Percentiles rank a stretch among this genome's conserved stretches.
Evolutionary conservation across 2,888 invertebrate species (phyloP).

Genomic region (Tachina lurida): DNA sequence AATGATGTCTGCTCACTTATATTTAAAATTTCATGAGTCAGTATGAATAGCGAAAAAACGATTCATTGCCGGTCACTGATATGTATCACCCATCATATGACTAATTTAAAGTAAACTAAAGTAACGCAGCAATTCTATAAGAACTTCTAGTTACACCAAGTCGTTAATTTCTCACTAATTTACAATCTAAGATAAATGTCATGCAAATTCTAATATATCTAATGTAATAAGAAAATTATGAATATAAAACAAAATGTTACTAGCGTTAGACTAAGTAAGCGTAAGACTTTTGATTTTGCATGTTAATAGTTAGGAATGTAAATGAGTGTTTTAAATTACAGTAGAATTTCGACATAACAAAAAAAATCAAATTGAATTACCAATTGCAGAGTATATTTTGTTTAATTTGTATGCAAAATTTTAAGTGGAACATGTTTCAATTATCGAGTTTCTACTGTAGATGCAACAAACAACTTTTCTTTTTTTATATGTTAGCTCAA

Average conservation of each 20-base stretch:
- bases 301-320: conserved; percentile 8
- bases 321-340: conserved; percentile 36
- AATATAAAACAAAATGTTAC: background rate
- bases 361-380: conserved; percentile 42
- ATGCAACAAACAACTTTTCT: conserved; percentile 65
- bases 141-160: background rate
- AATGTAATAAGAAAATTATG: background rate
- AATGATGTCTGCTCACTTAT: too few relatives aligned
- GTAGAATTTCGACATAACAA: conserved; percentile 52
- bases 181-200: background rate
- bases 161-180: background rate
- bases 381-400: conserved; percentile 11
- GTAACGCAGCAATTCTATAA: background rate
- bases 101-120: background rate
- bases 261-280: background rate
- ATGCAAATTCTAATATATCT: conserved; percentile 24
- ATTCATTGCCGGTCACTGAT: too few relatives aligned
- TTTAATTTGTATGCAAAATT: background rate
- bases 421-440: background rate
- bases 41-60: too few relatives aligned
- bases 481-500: conserved; percentile 6
- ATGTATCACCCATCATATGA: too few relatives aligned
- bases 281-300: background rate
- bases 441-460: conserved; percentile 52
- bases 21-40: too few relatives aligned